These are phyloP conservation scores for Sussaba pulchella DNA, from an alignment of 2,888 invertebrate genomes.

Conservation along the genomic window DNA sequence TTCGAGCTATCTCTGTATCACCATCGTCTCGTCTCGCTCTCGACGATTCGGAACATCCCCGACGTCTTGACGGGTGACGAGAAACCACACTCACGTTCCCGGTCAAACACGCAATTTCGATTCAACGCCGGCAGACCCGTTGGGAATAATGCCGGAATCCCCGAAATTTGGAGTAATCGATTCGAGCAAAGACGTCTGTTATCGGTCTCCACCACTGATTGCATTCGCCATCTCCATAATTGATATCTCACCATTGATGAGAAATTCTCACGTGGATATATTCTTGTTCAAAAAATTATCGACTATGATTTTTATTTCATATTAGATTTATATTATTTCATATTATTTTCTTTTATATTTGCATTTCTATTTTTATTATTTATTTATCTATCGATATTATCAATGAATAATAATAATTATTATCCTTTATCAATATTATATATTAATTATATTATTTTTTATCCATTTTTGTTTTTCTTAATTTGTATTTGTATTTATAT, in stretches of 20 bases:
- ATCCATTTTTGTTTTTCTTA: too few species aligned
- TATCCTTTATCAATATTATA: too few species aligned
- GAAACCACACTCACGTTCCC: background rate
- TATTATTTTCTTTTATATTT: too few species aligned
- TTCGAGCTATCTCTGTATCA: background rate
- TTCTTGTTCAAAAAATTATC: too few species aligned
- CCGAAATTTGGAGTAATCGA: constrained; percentile 12
- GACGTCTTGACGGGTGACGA: constrained; percentile 1
- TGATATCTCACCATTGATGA: background rate
- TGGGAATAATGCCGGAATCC: constrained; percentile 26
- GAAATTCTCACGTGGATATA: too few species aligned
- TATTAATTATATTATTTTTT: too few species aligned
- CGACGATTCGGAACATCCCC: constrained; percentile 5
- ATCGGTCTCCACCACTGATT: constrained; percentile 9
- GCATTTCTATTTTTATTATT: too few species aligned
- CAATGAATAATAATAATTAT: too few species aligned
- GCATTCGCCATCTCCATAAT: background rate
- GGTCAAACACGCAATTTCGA: background rate
- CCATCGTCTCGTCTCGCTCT: background rate
- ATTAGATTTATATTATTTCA: too few species aligned
- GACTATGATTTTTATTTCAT: too few species aligned
- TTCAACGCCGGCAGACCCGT: constrained; percentile 4
- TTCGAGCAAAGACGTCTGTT: constrained; percentile 5
- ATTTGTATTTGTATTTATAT: too few species aligned
- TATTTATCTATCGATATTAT: too few species aligned